Evolutionary conservation across 2,888 invertebrate genomes (phyloP).

Genomic region (Hirtodrosophila duncani): DNA sequence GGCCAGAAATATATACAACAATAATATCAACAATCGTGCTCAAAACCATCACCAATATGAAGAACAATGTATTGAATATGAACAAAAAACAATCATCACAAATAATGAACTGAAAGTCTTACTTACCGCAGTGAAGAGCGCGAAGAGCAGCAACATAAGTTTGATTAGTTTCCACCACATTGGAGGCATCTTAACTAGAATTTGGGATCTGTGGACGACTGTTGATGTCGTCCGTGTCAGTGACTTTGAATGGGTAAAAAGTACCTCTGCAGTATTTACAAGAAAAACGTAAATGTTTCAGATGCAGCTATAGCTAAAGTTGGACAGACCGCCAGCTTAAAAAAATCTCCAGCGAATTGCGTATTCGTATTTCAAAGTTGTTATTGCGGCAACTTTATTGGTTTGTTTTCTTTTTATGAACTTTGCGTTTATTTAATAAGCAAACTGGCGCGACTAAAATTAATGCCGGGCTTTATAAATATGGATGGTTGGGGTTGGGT

Average conservation of each 20-base stretch:
- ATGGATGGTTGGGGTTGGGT: background rate
- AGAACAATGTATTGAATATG: background rate
- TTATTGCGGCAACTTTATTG: constrained; percentile 9
- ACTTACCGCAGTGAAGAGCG: constrained; percentile 54
- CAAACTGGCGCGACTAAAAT: constrained; percentile 63
- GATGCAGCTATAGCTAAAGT: too few relatives aligned
- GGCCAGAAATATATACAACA: too few relatives aligned
- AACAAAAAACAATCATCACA: background rate
- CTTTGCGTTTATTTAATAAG: constrained; percentile 52
- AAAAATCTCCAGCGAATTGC: too few relatives aligned
- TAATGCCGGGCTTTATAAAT: constrained; percentile 43
- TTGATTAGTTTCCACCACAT: constrained; percentile 53
- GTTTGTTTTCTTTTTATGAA: constrained; percentile 21
- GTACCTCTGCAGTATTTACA: too few relatives aligned
- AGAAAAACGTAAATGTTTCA: too few relatives aligned
- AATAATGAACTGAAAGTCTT: too few relatives aligned
- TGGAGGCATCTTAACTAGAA: constrained; percentile 35
- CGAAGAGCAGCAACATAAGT: constrained; percentile 48
- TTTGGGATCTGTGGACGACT: constrained; percentile 20
- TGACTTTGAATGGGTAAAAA: too few relatives aligned
- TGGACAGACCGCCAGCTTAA: too few relatives aligned
- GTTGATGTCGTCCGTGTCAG: constrained; percentile 25
- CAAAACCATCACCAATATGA: too few relatives aligned
- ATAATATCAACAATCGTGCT: too few relatives aligned
- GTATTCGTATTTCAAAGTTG: too few relatives aligned